Conservation (phyloP, 1,140 invertebrate species). For the Saxidomus purpurata region DNA sequence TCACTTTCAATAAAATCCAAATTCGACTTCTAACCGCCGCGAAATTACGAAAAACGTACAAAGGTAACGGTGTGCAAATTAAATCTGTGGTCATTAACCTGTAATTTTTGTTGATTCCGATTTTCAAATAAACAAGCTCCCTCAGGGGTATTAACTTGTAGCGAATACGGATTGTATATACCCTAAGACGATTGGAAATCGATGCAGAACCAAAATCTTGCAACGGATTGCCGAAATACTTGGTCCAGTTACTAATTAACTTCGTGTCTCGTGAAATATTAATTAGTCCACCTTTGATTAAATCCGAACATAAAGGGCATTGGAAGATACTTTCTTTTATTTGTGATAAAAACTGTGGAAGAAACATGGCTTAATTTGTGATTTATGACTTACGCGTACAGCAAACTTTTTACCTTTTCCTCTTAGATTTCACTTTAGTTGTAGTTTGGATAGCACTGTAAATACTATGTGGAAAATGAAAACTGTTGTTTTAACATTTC, state of each 20-base stretch:
- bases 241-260: conserved; percentile 55
- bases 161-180: background rate
- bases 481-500: background rate
- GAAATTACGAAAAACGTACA: too few species aligned
- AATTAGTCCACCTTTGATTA: conserved; percentile 12
- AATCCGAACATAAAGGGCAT: background rate
- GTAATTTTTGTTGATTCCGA: too few species aligned
- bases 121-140: background rate
- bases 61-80: too few species aligned
- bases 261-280: conserved; percentile 45
- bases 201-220: background rate
- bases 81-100: too few species aligned
- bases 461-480: conserved; percentile 18
- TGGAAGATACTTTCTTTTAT: background rate
- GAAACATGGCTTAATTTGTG: conserved; percentile 16
- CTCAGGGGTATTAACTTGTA: background rate
- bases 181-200: conserved; percentile 21
- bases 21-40: too few species aligned
- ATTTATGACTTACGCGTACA: background rate
- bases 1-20: too few species aligned
- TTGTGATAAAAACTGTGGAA: background rate
- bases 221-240: background rate
- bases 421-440: background rate
- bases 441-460: background rate
- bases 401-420: background rate